A percentile compares a stretch with the other conserved stretches of the same genome.
phyloP scores from a whole-genome alignment of 2,888 invertebrate genomes.

The Sminthurinus aureus region DNA sequence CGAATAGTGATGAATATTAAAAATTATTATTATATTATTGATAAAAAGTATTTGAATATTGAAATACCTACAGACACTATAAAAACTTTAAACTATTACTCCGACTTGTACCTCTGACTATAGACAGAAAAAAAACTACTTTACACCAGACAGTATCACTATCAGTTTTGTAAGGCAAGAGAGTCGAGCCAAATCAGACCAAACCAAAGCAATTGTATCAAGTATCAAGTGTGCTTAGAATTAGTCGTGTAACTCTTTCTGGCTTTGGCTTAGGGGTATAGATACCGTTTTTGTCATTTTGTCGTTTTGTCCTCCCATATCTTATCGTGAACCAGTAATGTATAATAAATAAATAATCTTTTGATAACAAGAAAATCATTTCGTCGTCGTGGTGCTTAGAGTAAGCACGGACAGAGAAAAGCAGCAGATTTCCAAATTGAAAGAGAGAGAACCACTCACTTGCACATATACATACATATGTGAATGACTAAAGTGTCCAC shows the following conservation, averaged over 20 bases:
- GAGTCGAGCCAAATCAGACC: too few relatives aligned
- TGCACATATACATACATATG: too few relatives aligned
- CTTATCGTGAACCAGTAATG: constrained; percentile 10
- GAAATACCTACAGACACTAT: too few relatives aligned
- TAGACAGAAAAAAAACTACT: too few relatives aligned
- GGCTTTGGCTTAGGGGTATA: background rate
- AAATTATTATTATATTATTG: too few relatives aligned
- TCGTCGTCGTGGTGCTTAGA: background rate
- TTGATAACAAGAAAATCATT: constrained; percentile 16
- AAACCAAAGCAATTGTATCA: background rate
- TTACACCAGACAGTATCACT: too few relatives aligned
- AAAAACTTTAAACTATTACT: too few relatives aligned
- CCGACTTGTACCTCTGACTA: too few relatives aligned
- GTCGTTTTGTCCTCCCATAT: background rate
- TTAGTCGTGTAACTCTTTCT: background rate
- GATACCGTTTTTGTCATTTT: background rate
- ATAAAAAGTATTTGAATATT: too few relatives aligned
- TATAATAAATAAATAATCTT: background rate
- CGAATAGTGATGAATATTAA: too few relatives aligned
- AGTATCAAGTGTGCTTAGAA: background rate
- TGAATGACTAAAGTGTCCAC: too few relatives aligned
- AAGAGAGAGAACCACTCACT: background rate
- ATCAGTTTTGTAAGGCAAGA: too few relatives aligned
- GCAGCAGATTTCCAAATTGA: background rate
- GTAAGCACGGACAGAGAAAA: background rate